phyloP scores from a whole-genome alignment of 2,113 vertebrate species.

The Oxyruncus cristatus region DNA sequence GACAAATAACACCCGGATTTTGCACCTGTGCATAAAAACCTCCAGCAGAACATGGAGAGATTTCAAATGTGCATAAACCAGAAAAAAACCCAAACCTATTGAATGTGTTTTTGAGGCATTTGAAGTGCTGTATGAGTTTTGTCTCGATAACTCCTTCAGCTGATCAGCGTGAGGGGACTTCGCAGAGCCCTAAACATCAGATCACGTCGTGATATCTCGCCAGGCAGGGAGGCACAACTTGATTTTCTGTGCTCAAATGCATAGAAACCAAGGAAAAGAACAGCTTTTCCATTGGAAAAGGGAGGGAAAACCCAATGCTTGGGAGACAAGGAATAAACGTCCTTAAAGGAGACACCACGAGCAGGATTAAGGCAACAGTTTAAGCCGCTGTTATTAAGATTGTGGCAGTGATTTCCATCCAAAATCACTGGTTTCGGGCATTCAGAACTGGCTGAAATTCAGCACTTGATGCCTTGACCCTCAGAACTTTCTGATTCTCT shows the following conservation, averaged over 20 bases:
- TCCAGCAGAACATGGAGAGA: slow-evolving; percentile 28
- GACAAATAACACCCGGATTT: slow-evolving; percentile 1
- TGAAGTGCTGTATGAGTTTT: slow-evolving; percentile 56
- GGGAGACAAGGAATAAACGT: background rate
- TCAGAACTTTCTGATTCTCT: background rate
- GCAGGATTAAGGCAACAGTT: background rate
- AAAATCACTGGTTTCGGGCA: background rate
- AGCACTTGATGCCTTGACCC: background rate
- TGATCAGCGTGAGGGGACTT: slow-evolving; percentile 27
- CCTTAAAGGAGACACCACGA: background rate
- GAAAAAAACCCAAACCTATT: background rate
- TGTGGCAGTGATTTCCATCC: background rate
- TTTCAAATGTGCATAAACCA: slow-evolving; percentile 64
- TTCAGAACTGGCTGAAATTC: background rate
- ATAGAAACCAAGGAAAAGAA: background rate
- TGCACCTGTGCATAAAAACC: slow-evolving; percentile 69
- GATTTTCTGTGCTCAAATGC: background rate
- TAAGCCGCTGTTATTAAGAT: background rate
- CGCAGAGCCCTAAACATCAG: slow-evolving; percentile 22
- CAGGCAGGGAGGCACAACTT: background rate
- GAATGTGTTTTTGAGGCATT: slow-evolving; percentile 71
- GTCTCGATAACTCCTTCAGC: slow-evolving; percentile 50
- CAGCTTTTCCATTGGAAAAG: background rate
- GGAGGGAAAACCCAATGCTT: background rate
- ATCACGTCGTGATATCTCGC: background rate